Conservation (phyloP, 2,113 vertebrate species). For the Noturus placidus region DNA sequence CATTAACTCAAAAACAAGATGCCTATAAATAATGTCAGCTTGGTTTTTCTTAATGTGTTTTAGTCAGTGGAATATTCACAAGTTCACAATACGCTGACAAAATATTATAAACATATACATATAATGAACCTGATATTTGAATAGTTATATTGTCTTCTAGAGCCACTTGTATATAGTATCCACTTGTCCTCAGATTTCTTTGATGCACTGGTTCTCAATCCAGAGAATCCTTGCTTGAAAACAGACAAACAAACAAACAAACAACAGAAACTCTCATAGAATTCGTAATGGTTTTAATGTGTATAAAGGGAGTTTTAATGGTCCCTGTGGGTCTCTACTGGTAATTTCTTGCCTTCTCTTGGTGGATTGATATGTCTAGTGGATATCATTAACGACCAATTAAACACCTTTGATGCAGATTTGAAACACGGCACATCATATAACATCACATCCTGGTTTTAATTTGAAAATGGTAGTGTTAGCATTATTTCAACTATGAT, state of each 20-base stretch:
- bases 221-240: too few relatives aligned
- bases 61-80: neutral
- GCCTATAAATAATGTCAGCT: neutral
- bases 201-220: neutral
- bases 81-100: neutral
- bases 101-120: neutral
- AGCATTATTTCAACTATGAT: neutral
- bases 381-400: too few relatives aligned
- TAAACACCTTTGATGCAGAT: neutral
- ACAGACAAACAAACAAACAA: too few relatives aligned
- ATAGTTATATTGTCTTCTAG: neutral
- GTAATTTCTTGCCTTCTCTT: too few relatives aligned
- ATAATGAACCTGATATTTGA: neutral
- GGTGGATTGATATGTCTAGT: too few relatives aligned
- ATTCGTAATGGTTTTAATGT: too few relatives aligned
- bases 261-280: too few relatives aligned
- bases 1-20: neutral
- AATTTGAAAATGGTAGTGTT: neutral
- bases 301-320: too few relatives aligned
- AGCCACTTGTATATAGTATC: neutral
- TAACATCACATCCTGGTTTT: neutral
- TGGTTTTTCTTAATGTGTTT: neutral
- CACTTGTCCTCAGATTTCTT: neutral
- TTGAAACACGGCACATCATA: neutral
- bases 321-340: too few relatives aligned